Percentiles rank a stretch among this genome's conserved stretches.
Conservation (phyloP, 1,140 invertebrate species). For the Drosophila bipectinata region DNA sequence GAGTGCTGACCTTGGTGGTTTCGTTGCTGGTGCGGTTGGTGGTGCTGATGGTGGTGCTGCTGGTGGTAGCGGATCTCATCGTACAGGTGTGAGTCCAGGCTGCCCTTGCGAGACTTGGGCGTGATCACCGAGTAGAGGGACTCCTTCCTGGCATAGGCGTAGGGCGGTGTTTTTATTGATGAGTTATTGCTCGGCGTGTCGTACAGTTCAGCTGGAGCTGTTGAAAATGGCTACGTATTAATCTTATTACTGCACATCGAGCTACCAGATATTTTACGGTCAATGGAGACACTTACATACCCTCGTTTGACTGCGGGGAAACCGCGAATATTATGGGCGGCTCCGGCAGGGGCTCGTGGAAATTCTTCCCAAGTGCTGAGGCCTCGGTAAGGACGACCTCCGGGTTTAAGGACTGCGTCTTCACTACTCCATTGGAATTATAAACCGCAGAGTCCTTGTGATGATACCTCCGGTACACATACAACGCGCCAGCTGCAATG, state of each 20-base stretch:
- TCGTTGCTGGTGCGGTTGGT: conserved; percentile 38
- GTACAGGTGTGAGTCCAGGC: conserved; percentile 77
- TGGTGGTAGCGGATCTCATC: conserved; percentile 82
- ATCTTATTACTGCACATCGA: neutral
- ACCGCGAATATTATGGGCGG: conserved; percentile 39
- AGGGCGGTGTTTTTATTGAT: conserved; percentile 68
- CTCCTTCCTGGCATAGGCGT: conserved; percentile 77
- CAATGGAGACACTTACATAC: conserved; percentile 81
- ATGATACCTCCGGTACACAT: conserved; percentile 76
- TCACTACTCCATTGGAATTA: conserved; percentile 59
- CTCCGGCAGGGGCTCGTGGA: conserved; percentile 72
- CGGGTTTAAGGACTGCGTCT: conserved; percentile 15
- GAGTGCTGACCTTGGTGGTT: conserved; percentile 49
- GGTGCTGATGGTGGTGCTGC: conserved; percentile 52
- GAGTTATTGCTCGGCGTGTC: conserved; percentile 79
- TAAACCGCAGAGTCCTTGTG: conserved; percentile 61
- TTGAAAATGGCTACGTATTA: neutral
- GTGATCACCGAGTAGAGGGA: conserved; percentile 76
- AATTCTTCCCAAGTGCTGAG: conserved; percentile 55
- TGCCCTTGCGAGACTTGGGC: conserved; percentile 78
- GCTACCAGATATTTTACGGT: conserved; percentile 15
- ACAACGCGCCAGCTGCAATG: conserved; percentile 63
- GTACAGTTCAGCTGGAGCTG: conserved; percentile 73
- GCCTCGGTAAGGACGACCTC: conserved; percentile 64
- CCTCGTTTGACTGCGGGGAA: conserved; percentile 63